Evolutionary conservation across 2,113 vertebrate genomes (phyloP), one percentile per base, ranked within the genome.

Genomic region (Astur gentilis): DNA sequence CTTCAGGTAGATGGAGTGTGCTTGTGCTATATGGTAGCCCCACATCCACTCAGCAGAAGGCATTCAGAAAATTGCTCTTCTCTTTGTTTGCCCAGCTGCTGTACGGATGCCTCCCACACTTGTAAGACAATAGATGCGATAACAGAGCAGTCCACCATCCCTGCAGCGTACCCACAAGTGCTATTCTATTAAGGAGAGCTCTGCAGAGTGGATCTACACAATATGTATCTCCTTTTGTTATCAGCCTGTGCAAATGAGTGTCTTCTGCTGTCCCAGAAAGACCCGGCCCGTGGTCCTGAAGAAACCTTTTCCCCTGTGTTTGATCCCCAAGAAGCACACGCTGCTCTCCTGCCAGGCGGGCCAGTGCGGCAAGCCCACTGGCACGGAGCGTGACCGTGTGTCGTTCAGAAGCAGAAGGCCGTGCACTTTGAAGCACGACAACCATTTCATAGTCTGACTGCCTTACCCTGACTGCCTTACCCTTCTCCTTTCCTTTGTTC

Each of bases 1-100:
- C 93, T 91, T 91, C 81, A 95, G 96, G 62, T 92, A 83, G 75
- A 76, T 75, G 97, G 91, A 96, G 91, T 94, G 91, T 93, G 57
- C 87, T 94, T 54, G 89, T 76, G 70, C 89, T 91, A 73, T 10
- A 50, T 40, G 80, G 81, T 34, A 34, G 57, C 70, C 49, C 84
- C 7, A 47, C 76, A 81, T 40, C 80, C 86, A 75, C 91, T 92
- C 87, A 64, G 83, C 64, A 58, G 55, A 32, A 78, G 55, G 77
- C 9, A 55, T 82, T 62, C 83, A 81, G 87, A 44, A 38, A 95
- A 92, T 25, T 55, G 83, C 77, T 96, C 55, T 77, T 77, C 64
- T 71, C 64, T 75, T 22, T 42, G 71, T 71, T 83, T 49, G 49
- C 70, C 84, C 93, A 81, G 92, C 83, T 92, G 94, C 54, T 38